These are phyloP conservation scores for Ochotona princeps DNA, from an alignment of 2,113 vertebrate species.

Conservation along the genomic window DNA sequence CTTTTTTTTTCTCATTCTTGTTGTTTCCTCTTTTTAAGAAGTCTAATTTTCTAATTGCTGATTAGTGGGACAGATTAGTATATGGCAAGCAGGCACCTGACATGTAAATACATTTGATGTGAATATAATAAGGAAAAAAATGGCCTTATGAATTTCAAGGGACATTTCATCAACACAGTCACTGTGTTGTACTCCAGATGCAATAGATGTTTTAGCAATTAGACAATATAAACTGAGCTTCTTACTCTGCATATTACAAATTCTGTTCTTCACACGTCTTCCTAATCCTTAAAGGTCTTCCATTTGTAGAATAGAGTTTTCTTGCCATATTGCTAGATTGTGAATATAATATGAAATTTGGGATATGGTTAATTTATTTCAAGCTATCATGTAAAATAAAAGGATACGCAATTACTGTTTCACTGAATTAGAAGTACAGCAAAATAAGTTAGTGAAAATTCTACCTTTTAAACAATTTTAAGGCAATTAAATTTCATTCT, in stretches of 20 bases:
- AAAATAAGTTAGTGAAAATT: background rate
- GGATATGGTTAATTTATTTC: background rate
- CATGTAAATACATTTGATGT: background rate
- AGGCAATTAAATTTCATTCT: conserved; percentile 36
- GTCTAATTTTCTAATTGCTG: background rate
- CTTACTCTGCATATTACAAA: background rate
- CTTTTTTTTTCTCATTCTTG: background rate
- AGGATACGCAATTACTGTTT: background rate
- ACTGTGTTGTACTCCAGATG: background rate
- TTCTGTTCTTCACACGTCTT: background rate
- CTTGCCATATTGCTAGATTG: background rate
- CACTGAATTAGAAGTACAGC: background rate
- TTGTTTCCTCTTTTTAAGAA: background rate
- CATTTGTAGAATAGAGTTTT: background rate
- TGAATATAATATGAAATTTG: background rate
- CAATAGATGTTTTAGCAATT: background rate
- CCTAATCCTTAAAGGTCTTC: background rate
- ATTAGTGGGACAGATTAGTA: background rate
- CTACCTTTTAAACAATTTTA: conserved; percentile 31
- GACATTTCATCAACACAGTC: background rate
- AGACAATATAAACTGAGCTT: background rate
- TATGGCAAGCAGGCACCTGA: background rate
- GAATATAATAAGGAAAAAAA: conserved; percentile 14
- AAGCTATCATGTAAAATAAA: background rate
- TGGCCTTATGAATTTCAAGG: conserved; percentile 29